Percentiles rank a stretch among this genome's conserved stretches.
These are phyloP conservation scores for Pseudobourletiella spinata DNA, from an alignment of 1,140 invertebrate species.

Conservation along the genomic window DNA sequence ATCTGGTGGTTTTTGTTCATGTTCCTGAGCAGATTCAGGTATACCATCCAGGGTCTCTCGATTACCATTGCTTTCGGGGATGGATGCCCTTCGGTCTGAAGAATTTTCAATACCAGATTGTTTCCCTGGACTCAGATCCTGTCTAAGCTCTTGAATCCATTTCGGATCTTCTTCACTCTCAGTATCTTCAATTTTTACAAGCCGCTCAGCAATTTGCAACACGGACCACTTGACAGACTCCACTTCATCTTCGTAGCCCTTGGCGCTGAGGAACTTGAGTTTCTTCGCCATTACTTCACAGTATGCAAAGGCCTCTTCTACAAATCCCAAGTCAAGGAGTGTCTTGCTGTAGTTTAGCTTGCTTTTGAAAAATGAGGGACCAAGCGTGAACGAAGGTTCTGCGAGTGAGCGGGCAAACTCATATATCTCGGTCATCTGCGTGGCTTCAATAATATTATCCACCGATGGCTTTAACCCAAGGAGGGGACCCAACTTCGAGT, in stretches of 20 bases:
- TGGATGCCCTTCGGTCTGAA: neutral
- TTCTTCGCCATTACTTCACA: constrained; percentile 62
- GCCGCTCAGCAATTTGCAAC: constrained; percentile 18
- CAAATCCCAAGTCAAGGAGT: constrained; percentile 65
- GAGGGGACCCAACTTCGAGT: constrained; percentile 50
- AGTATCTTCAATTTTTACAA: constrained; percentile 3
- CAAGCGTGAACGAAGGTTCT: constrained; percentile 46
- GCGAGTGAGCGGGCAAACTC: constrained; percentile 80
- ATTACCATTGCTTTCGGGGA: neutral
- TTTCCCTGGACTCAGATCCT: neutral
- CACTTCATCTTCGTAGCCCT: neutral
- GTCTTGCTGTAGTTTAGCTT: constrained; percentile 56
- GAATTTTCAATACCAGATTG: neutral
- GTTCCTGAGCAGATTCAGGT: neutral
- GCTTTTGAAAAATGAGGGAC: constrained; percentile 36
- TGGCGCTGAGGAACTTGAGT: neutral
- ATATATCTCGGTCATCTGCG: constrained; percentile 89
- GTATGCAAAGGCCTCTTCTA: constrained; percentile 69
- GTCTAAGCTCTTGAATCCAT: constrained; percentile 2
- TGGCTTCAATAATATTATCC: constrained; percentile 51
- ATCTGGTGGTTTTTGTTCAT: neutral
- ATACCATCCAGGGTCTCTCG: neutral
- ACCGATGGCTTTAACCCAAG: constrained; percentile 60
- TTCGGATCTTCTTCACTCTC: neutral
- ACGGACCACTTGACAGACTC: constrained; percentile 3